These are phyloP conservation scores for Botia kubotai DNA, from an alignment of 2,797 vertebrate species.

Conservation along the genomic window DNA sequence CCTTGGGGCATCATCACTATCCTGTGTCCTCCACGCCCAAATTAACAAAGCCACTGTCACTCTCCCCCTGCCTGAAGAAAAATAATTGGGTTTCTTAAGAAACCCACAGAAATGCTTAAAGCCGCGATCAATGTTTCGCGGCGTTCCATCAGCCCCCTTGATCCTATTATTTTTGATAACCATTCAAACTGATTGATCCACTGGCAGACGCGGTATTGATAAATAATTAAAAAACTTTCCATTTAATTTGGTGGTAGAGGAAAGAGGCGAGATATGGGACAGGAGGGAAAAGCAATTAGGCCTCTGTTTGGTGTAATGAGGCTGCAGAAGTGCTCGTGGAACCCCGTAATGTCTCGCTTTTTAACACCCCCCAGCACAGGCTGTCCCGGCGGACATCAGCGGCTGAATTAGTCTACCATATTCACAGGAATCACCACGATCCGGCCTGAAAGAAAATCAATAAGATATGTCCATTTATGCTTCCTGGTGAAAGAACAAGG, in stretches of 20 bases:
- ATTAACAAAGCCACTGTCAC: constrained; percentile 75
- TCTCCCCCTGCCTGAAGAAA: constrained; percentile 60
- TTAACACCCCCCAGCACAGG: constrained; percentile 30
- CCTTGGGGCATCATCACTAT: constrained; percentile 59
- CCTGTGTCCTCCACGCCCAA: constrained; percentile 63
- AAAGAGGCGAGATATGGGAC: constrained; percentile 79
- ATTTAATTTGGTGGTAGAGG: constrained; percentile 83
- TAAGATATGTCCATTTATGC: constrained; percentile 96
- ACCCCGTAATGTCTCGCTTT: constrained; percentile 79
- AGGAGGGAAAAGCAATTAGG: constrained; percentile 81
- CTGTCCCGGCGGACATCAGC: constrained; percentile 81
- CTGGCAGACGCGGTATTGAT: constrained; percentile 86
- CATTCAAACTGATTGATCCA: constrained; percentile 84
- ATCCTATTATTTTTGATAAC: constrained; percentile 83
- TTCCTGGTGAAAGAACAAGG: constrained; percentile 85
- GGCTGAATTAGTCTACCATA: constrained; percentile 91
- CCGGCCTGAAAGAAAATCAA: constrained; percentile 98
- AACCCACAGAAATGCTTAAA: constrained; percentile 72
- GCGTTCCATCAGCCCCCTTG: constrained; percentile 73
- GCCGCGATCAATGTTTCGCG: constrained; percentile 80
- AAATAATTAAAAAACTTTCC: constrained; percentile 94
- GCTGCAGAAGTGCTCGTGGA: constrained; percentile 78
- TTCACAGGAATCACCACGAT: constrained; percentile 93
- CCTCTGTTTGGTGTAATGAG: constrained; percentile 83
- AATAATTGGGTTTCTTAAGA: constrained; percentile 77